A percentile compares a stretch with the other conserved stretches of the same genome.
Conservation (phyloP, 2,797 vertebrate genomes). For the Psittacula derbiana region DNA sequence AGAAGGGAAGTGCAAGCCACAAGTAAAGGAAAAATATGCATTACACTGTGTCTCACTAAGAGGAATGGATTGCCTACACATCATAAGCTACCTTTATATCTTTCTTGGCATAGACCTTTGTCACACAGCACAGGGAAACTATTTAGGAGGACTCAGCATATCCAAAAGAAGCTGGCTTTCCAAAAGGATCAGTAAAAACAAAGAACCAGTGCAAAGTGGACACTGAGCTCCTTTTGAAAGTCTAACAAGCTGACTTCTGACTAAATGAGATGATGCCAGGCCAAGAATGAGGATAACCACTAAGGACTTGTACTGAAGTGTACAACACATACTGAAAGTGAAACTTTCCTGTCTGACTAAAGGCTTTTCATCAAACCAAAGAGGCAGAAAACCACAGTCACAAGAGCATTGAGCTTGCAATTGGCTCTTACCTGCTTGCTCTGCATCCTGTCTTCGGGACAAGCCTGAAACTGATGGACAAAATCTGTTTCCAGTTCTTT, state of each 20-base stretch:
- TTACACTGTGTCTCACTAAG: slow-evolving; percentile 24
- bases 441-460: background rate
- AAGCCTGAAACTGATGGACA: background rate
- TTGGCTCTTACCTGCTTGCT: background rate
- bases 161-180: background rate
- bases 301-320: background rate
- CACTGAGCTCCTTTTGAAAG: background rate
- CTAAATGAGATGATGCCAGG: background rate
- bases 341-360: background rate
- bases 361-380: background rate
- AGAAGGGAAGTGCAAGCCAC: slow-evolving; percentile 55
- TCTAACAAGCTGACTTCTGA: background rate
- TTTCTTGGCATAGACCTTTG: slow-evolving; percentile 48
- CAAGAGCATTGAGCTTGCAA: background rate
- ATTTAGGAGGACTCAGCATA: slow-evolving; percentile 1
- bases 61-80: slow-evolving; percentile 42
- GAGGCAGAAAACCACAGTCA: background rate
- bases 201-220: background rate
- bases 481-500: background rate
- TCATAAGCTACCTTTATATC: slow-evolving; percentile 59
- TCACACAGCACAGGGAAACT: slow-evolving; percentile 21
- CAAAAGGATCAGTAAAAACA: background rate
- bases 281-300: background rate
- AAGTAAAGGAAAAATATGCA: slow-evolving; percentile 50
- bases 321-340: background rate